Base-by-base conservation (phyloP, 2,113 vertebrate genomes). In the Platysteira castanea region DNA sequence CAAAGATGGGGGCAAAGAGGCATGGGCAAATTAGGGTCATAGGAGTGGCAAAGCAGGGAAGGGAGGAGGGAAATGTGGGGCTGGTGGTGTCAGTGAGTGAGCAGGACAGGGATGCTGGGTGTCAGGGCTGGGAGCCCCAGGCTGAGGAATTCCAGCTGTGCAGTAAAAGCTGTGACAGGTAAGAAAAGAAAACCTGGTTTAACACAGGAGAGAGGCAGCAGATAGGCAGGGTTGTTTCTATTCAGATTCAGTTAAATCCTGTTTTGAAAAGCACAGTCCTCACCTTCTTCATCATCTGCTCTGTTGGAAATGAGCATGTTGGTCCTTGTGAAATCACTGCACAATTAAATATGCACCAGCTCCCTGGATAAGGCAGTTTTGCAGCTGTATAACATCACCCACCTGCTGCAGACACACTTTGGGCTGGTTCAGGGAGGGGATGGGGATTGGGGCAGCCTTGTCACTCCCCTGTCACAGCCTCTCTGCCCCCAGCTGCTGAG, bases 371-470 rank as follows among this genome's bases (percentile, higher is more conserved):
- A 24, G 60, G 23, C n/a, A 37, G 53, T 30, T 92, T 22, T 79
- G 79, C 41, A 77, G 52, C 30, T 6, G 0, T 14, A 21, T 18
- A 33, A 0, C 49, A 31, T 37, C 60, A 49, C 5, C 23, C 42
- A 30, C 16, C 52, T 74, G 22, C 47, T 83, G 78, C 22, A 20
- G 0, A 13, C 6, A 5, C 0, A 2, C 9, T 9, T 28, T 2
- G 10, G 47, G 41, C 26, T 7, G 21, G n/a, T 30, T 71, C 14
- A 4, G 46, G 10, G 5, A 59, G 37, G 64, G 47, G 31, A 21
- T 1, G 16, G 30, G 14, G 14, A 10, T 10, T 26, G 60, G 15
- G 35, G 20, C 79, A 75, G 75, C 28, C 15, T n/a, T 20, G 19
- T 54, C 6, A 2, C n/a, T 37, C 59, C 35, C 8, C 2, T 44